These are phyloP conservation scores for Clarias pachynema DNA, from an alignment of 2,797 vertebrate genomes.

Conservation along the genomic window DNA sequence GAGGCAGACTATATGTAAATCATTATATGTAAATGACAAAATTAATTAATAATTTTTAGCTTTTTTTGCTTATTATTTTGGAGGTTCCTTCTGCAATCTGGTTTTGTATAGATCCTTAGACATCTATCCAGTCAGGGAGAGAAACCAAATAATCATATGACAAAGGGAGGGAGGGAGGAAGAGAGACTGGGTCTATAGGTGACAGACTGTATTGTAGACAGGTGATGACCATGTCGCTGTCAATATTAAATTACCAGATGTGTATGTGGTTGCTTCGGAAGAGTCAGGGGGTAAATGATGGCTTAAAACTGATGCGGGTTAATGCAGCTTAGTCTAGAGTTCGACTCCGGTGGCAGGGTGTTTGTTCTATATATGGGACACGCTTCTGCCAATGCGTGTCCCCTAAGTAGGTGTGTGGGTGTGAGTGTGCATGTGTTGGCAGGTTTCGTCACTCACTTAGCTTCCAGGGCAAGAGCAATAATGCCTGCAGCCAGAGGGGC, in stretches of 20 bases:
- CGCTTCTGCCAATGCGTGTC: not conserved
- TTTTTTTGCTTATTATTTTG: too few species aligned
- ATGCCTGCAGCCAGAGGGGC: conserved; percentile 94
- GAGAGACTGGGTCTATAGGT: not conserved
- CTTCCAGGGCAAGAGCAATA: conserved; percentile 91
- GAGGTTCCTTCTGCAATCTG: too few species aligned
- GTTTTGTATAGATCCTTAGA: too few species aligned
- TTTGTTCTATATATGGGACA: not conserved
- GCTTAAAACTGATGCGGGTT: not conserved
- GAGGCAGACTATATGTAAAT: too few species aligned
- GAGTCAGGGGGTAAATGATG: not conserved
- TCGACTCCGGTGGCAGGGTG: not conserved
- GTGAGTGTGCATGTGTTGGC: conserved; percentile 27
- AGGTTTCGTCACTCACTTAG: conserved; percentile 71
- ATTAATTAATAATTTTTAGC: too few species aligned
- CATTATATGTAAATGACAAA: too few species aligned
- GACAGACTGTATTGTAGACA: not conserved
- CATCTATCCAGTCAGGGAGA: too few species aligned
- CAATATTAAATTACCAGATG: not conserved
- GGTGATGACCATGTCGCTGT: not conserved
- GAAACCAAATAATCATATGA: too few species aligned
- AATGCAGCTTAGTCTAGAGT: too few species aligned
- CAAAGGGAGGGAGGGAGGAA: not conserved
- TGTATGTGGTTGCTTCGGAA: not conserved
- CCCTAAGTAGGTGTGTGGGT: not conserved